These are phyloP conservation scores for Ranitomeya variabilis DNA, from an alignment of 2,113 vertebrate genomes.

Conservation along the genomic window DNA sequence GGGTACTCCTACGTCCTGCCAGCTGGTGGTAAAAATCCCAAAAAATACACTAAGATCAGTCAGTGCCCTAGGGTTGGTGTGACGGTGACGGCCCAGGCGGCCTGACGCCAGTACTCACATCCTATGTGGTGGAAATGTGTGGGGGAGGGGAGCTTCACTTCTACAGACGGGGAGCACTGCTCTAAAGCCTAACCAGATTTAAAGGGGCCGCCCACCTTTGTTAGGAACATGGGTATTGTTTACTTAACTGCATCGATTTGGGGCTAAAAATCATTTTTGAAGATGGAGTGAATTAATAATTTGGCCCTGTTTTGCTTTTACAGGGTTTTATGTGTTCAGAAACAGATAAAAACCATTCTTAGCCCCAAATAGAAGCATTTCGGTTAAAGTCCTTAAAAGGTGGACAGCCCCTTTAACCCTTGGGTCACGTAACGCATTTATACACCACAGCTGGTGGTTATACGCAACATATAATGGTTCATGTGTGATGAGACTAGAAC, in stretches of 20 bases:
- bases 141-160: not conserved
- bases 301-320: no score
- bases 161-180: not conserved
- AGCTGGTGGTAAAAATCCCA: conserved; percentile 1
- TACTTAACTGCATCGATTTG: no score
- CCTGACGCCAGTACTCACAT: not conserved
- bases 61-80: not conserved
- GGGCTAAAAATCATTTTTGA: no score
- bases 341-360: no score
- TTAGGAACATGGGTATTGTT: no score
- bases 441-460: not conserved
- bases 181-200: not conserved
- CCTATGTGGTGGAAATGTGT: not conserved
- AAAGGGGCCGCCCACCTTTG: not conserved
- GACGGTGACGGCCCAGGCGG: not conserved
- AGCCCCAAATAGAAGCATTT: no score
- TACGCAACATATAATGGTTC: not conserved
- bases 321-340: no score
- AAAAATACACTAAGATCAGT: not conserved
- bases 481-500: not conserved
- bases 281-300: no score
- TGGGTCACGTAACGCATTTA: not conserved
- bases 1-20: not conserved
- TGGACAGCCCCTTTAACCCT: not conserved
- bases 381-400: no score